Base-by-base conservation (phyloP, 2,113 vertebrate genomes). In the Onychostruthus taczanowskii region DNA sequence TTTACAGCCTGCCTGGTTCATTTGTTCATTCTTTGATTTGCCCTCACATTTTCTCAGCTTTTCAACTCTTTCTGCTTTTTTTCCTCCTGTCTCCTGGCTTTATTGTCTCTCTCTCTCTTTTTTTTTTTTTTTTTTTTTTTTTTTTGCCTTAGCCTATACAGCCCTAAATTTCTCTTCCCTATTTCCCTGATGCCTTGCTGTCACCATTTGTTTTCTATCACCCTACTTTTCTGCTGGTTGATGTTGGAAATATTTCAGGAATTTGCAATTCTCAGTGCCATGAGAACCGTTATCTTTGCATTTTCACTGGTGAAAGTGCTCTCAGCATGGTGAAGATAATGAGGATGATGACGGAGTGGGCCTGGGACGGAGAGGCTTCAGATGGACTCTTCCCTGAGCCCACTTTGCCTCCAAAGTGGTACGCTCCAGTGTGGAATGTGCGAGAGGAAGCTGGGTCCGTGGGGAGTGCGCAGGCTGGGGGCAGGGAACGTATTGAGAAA, bases 181-280 rank as follows among this genome's bases (percentile, higher is more conserved):
- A 91, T 93, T 90, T 89, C 93, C 90, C 93, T 84, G 66, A 77
- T 89, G 83, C 89, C 84, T 86, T 95, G 97, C 95, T 98, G 98
- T 98, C 98, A 97, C 96, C 96, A 97, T 98, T 98, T 98, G 97
- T 97, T 98, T 96, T 88, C 96, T 92, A 95, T 97, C 98, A 97
- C 98, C 93, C 96, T 95, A 92, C 94, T 97, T 96, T 95, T 97
- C 93, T 98, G 94, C 95, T 94, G 95, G 96, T 96, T 95, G 96
- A 98, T 93, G 96, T 72, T 97, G 97, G 97, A 98, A 98, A 95
- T 95, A 98, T 97, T 97, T 98, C 97, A 98, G 97, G 98, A 98
- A 98, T 98, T 97, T 96, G 95, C 97, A 97, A 98, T 98, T 98
- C 97, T 95, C 96, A 95, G 96, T 97, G 96, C 96, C 97, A 98